A percentile compares a stretch with the other conserved stretches of the same genome.
These are phyloP conservation scores for Hipparchia semele DNA, from an alignment of 2,888 invertebrate genomes.

Conservation along the genomic window DNA sequence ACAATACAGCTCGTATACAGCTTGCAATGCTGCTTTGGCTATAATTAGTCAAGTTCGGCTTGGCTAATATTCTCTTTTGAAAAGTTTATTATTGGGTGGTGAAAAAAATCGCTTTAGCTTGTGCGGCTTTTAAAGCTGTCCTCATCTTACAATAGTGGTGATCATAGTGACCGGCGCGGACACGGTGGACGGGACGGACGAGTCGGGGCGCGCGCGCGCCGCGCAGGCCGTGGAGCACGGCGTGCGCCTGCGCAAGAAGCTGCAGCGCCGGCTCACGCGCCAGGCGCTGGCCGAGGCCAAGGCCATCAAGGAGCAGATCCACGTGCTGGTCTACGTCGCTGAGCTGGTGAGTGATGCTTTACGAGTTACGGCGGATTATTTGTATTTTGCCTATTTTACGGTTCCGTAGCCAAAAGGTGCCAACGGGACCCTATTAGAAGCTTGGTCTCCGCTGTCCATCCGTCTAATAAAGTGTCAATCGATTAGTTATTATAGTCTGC, in stretches of 20 bases:
- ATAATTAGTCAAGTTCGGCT: too few species aligned
- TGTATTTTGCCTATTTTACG: not conserved
- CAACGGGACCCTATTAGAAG: too few species aligned
- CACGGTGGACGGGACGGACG: constrained; percentile 53
- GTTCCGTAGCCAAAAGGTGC: not conserved
- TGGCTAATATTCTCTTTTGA: too few species aligned
- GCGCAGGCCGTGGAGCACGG: constrained; percentile 91
- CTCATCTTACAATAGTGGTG: constrained; percentile 61
- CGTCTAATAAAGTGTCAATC: too few species aligned
- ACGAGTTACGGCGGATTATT: not conserved
- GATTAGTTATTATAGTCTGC: too few species aligned
- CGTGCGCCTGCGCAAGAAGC: constrained; percentile 88
- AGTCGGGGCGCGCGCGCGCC: constrained; percentile 81
- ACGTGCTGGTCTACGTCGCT: constrained; percentile 89
- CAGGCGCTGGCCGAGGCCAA: constrained; percentile 91
- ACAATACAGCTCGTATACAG: too few species aligned
- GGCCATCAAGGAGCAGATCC: constrained; percentile 91
- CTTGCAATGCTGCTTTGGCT: too few species aligned
- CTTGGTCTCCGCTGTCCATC: too few species aligned
- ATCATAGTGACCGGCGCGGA: constrained; percentile 75
- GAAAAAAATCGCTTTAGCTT: not conserved
- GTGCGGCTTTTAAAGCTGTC: not conserved
- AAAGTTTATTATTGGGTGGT: too few species aligned
- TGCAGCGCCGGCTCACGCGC: constrained; percentile 89
- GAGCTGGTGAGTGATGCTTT: constrained; percentile 85